Base-by-base conservation (phyloP, 2,888 invertebrate species). In the Rhabditophanes sp. region DNA sequence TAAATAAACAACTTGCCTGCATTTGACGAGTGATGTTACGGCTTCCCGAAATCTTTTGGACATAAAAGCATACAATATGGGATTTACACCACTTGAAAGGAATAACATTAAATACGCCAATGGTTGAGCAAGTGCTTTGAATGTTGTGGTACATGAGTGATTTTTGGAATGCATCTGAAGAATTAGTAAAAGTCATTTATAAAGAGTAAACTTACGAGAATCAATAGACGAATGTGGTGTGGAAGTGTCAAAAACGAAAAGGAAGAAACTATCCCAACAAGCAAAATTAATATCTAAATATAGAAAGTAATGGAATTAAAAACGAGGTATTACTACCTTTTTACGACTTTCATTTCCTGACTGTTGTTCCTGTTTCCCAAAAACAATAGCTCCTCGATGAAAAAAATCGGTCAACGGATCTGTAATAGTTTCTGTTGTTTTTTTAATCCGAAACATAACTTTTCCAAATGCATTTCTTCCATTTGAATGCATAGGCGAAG, bases 211-310 rank as follows among this genome's bases (percentile, higher is more conserved):
- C 46, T 33, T 16, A 55, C 54, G 36, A 43, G 30, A 26, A 46
- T 39, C 6, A 56, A 35, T 15, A 59, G 35, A 12, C 83, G 74
- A 1, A 78, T 79, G 68, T 85, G 84, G 68, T 80, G 80, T 1
- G 85, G 85, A 42, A 85, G 70, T 67, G 84, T 82, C 69, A 84
- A 83, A 22, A 83, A 64, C 11, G 83, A 82, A 67, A 85, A 87
- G 33, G 81, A 78, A 47, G 80, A 73, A 30, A 85, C 83, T 29
- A 87, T 80, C 18, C 80, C 78, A 42, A 85, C 79, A 49, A 85
- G 73, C 76, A 87, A 80, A 43, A 81, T 76, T 48, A 85, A 81
- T n/a, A 48, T 36, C 50, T 48, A 27, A 22, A 48, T 15, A 17
- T 7, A 17, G 9, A 32, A 7, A 32, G 16, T 12, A 19, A 17